phyloP scores from a whole-genome alignment of 2,888 invertebrate species.

The Apamea anceps region DNA sequence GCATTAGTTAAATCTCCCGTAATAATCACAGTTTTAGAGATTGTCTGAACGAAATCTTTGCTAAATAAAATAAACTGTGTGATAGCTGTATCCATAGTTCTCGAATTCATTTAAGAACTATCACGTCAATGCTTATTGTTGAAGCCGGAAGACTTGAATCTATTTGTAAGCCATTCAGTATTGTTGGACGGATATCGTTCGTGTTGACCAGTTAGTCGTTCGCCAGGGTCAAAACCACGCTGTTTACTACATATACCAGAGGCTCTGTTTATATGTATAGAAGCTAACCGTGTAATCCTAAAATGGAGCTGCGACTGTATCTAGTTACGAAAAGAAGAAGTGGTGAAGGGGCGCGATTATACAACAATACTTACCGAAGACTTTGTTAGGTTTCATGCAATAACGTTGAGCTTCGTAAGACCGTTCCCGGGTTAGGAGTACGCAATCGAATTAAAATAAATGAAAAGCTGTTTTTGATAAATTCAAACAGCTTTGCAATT shows the following conservation, averaged over 20 bases:
- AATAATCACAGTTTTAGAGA: neutral
- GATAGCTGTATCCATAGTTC: slow-evolving; percentile 3
- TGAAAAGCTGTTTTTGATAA: slow-evolving; percentile 1
- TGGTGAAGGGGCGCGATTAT: neutral
- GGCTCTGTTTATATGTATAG: neutral
- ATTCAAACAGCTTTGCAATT: slow-evolving; percentile 10
- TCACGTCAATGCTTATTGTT: slow-evolving; percentile 45
- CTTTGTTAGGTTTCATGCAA: neutral
- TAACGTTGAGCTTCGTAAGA: neutral
- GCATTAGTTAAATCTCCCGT: too few species aligned
- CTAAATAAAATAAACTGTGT: slow-evolving; percentile 12
- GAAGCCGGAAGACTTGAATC: slow-evolving; percentile 55
- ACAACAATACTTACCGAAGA: neutral
- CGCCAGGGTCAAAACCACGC: slow-evolving; percentile 59
- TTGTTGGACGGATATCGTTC: slow-evolving; percentile 38
- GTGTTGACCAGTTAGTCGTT: slow-evolving; percentile 35
- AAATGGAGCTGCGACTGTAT: neutral
- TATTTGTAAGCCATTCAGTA: slow-evolving; percentile 59
- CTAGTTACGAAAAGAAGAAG: neutral
- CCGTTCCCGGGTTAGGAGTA: too few species aligned
- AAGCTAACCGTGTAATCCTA: slow-evolving; percentile 4
- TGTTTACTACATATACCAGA: slow-evolving; percentile 35
- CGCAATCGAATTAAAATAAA: slow-evolving; percentile 6
- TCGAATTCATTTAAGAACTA: slow-evolving; percentile 30
- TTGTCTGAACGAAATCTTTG: neutral